Evolutionary conservation across 2,113 vertebrate species (phyloP).

Genomic region (Cyanistes caeruleus): DNA sequence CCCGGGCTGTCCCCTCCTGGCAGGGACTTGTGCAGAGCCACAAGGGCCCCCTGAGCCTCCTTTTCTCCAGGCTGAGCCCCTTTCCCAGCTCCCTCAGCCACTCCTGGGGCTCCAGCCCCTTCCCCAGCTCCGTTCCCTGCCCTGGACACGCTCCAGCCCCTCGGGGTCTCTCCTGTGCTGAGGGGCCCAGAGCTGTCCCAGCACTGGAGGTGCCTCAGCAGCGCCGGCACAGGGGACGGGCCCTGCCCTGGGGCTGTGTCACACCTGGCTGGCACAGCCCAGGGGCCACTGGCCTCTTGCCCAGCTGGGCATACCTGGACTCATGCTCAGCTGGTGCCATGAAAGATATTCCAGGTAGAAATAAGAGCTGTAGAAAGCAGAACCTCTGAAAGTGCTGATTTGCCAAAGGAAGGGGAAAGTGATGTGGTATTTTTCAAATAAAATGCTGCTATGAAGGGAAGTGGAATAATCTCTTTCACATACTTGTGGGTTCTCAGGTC

Average conservation of each 20-base stretch:
- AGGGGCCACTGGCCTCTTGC: background rate
- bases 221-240: accelerated
- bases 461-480: background rate
- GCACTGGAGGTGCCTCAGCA: background rate
- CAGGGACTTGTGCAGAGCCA: background rate
- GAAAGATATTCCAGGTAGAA: background rate
- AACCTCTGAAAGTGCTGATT: background rate
- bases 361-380: background rate
- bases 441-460: background rate
- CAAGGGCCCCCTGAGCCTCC: background rate
- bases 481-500: background rate
- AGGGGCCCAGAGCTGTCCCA: background rate
- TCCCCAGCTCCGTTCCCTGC: background rate
- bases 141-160: background rate
- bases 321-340: background rate
- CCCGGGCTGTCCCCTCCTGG: background rate
- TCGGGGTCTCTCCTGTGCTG: accelerated
- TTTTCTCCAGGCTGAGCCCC: background rate
- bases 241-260: background rate
- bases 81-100: background rate
- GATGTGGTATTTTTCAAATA: background rate
- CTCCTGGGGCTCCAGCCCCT: background rate
- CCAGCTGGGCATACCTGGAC: too few species aligned
- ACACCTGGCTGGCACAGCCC: background rate
- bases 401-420: background rate